Evolutionary conservation across 2,113 vertebrate species (phyloP).

Genomic region (Chlorodrepanis virens): DNA sequence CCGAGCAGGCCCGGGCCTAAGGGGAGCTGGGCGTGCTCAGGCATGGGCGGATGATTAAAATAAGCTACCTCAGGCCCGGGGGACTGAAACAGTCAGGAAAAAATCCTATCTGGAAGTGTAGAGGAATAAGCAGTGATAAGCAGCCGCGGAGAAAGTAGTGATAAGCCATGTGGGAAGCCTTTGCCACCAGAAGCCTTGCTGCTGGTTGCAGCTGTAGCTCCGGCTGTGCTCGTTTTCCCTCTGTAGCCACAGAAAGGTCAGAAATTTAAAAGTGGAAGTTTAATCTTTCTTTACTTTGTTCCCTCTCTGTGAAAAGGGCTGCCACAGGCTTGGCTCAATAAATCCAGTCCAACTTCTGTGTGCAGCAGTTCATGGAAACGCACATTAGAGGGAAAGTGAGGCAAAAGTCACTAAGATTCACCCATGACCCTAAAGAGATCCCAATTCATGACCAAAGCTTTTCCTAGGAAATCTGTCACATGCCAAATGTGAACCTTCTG

Average conservation of each 20-base stretch:
- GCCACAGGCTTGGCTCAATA: background rate
- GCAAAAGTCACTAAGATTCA: background rate
- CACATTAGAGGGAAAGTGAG: background rate
- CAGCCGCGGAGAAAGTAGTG: accelerated
- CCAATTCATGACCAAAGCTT: background rate
- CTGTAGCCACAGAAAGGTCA: background rate
- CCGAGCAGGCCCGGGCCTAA: accelerated
- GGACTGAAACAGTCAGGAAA: background rate
- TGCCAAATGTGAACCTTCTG: background rate
- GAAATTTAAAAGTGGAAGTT: background rate
- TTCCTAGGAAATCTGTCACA: background rate
- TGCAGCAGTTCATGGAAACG: background rate
- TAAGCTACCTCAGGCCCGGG: background rate
- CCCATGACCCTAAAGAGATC: background rate
- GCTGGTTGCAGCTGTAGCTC: background rate
- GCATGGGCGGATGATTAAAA: background rate
- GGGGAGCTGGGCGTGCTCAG: accelerated
- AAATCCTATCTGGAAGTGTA: background rate
- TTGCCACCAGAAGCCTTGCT: background rate
- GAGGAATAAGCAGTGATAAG: background rate
- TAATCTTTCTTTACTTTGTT: background rate
- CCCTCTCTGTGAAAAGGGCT: background rate
- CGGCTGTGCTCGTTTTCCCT: accelerated
- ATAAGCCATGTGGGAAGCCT: background rate
- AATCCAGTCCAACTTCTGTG: background rate